Conservation (phyloP, 2,113 vertebrate species). For the Perccottus glenii region DNA sequence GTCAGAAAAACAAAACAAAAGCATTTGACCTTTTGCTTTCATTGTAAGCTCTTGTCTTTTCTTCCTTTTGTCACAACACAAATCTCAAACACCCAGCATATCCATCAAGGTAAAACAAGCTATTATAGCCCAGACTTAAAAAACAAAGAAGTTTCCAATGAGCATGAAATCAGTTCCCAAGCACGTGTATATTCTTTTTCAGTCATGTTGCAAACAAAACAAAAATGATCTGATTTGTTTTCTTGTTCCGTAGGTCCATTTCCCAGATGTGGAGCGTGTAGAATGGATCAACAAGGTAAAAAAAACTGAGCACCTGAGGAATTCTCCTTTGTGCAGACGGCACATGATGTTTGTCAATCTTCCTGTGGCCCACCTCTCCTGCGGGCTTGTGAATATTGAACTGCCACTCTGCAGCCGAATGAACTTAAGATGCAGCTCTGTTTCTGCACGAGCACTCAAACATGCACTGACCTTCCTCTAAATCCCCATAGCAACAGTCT, state of each 20-base stretch:
- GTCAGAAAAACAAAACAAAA: background rate
- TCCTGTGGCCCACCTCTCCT: slow-evolving; percentile 9
- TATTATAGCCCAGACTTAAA: background rate
- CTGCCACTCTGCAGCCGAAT: slow-evolving; percentile 34
- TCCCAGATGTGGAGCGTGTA: slow-evolving; percentile 95
- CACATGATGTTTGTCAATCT: slow-evolving; percentile 20
- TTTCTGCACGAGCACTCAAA: slow-evolving; percentile 7
- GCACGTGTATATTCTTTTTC: background rate
- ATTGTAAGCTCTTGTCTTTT: background rate
- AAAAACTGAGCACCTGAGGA: slow-evolving; percentile 2
- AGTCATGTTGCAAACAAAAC: slow-evolving; percentile 1
- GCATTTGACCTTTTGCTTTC: background rate
- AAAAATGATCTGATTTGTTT: slow-evolving; percentile 24
- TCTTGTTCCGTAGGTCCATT: slow-evolving; percentile 86
- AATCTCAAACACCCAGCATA: background rate
- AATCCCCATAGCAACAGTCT: slow-evolving; percentile 43
- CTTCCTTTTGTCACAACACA: background rate
- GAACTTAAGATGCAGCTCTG: slow-evolving; percentile 27
- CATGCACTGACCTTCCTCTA: slow-evolving; percentile 20
- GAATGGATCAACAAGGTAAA: slow-evolving; percentile 99
- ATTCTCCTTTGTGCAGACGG: slow-evolving; percentile 10
- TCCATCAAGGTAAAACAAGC: too few species aligned
- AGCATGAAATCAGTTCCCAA: too few species aligned
- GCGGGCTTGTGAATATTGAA: slow-evolving; percentile 3
- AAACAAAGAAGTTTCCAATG: background rate